A percentile compares a stretch with the other conserved stretches of the same genome.
Evolutionary conservation across 1,140 invertebrate genomes (phyloP).

Genomic region (Drosophila carrolli): DNA sequence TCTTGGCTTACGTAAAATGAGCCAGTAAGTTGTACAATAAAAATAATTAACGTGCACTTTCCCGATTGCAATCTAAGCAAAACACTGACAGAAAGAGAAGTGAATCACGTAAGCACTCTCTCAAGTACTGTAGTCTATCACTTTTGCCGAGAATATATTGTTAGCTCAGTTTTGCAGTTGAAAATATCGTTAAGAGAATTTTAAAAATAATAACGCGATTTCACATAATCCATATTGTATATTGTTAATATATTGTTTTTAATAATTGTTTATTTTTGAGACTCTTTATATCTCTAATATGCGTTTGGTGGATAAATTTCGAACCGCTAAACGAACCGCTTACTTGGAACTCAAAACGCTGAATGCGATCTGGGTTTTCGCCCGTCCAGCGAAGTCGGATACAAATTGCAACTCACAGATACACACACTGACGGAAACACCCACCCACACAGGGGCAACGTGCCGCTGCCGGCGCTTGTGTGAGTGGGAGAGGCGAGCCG

Average conservation of each 20-base stretch:
- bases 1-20: conserved; percentile 58
- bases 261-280: not conserved
- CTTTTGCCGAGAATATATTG: not conserved
- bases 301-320: conserved; percentile 2
- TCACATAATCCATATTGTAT: not conserved
- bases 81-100: conserved; percentile 11
- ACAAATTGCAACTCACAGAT: conserved; percentile 35
- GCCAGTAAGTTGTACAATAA: conserved; percentile 23
- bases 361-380: conserved; percentile 48
- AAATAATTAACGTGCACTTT: conserved; percentile 53
- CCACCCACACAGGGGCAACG: conserved; percentile 26
- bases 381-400: conserved; percentile 28
- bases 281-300: conserved; percentile 1
- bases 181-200: not conserved
- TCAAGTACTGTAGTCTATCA: not conserved
- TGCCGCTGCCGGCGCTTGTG: conserved; percentile 21
- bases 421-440: conserved; percentile 27
- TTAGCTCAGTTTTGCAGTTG: not conserved
- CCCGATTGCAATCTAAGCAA: conserved; percentile 6
- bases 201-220: not conserved
- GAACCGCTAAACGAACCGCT: conserved; percentile 54
- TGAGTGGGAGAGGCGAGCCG: conserved; percentile 6
- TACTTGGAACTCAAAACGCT: conserved; percentile 51
- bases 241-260: not conserved
- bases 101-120: conserved; percentile 5